These are phyloP conservation scores for Isaurus tuberculatus DNA, from an alignment of 92 coral and sea anemone species.

Conservation along the genomic window DNA sequence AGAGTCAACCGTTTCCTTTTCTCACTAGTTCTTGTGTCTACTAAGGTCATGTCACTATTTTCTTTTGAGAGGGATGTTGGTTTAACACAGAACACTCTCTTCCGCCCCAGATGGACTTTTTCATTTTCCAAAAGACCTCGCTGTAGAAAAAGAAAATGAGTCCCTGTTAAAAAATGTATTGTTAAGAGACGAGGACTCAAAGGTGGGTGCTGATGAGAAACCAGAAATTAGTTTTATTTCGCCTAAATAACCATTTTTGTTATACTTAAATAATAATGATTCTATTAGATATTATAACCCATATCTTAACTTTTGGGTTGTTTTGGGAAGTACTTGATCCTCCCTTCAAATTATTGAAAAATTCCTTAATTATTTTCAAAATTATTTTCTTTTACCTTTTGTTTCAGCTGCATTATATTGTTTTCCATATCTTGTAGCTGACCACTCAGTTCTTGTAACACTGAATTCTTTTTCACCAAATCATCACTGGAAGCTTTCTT, in stretches of 20 bases:
- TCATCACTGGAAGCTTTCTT: background rate
- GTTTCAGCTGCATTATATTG: background rate
- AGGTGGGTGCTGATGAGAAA: background rate
- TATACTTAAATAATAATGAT: no score
- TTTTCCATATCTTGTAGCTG: background rate
- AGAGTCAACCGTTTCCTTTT: conserved; percentile 2
- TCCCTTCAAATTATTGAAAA: background rate
- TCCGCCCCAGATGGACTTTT: conserved; percentile 4
- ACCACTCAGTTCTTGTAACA: background rate
- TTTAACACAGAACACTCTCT: conserved; percentile 7
- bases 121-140: conserved; percentile 1
- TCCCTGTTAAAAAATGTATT: background rate
- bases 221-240: no score
- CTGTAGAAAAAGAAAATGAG: conserved; percentile 8
- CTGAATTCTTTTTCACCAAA: background rate
- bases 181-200: background rate
- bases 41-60: conserved; percentile 5
- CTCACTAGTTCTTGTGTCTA: conserved; percentile 7
- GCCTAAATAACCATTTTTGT: background rate
- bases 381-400: background rate
- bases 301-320: background rate
- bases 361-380: background rate
- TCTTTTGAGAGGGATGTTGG: conserved; percentile 14
- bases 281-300: background rate
- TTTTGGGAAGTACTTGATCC: background rate